phyloP scores from a whole-genome alignment of 2,797 vertebrate species.

The Silurus aristotelis region DNA sequence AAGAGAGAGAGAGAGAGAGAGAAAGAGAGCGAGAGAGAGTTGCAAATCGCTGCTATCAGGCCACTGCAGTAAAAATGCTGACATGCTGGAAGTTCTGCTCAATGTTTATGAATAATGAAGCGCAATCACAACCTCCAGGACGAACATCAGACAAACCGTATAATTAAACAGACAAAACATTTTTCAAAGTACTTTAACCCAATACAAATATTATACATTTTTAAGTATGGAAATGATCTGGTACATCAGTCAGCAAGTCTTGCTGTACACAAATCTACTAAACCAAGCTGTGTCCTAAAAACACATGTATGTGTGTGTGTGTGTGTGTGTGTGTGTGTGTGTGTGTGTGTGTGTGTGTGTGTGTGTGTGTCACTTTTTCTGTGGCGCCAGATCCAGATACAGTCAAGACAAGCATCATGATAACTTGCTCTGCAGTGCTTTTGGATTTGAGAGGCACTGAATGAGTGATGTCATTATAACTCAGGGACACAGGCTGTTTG shows the following conservation, averaged over 20 bases:
- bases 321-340: no score
- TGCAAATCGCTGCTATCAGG: background rate
- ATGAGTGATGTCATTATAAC: background rate
- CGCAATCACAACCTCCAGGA: background rate
- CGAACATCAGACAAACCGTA: background rate
- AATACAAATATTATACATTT: background rate
- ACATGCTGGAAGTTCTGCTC: background rate
- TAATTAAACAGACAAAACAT: background rate
- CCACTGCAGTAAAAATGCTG: background rate
- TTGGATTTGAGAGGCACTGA: background rate
- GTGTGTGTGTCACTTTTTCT: background rate
- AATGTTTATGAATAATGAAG: background rate
- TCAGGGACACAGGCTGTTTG: background rate
- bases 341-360: no score
- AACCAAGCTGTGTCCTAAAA: no score
- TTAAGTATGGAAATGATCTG: background rate
- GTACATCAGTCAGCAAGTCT: no score
- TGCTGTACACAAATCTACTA: no score
- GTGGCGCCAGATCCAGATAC: background rate
- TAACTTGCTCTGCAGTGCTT: background rate
- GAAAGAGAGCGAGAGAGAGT: no score
- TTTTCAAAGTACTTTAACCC: background rate
- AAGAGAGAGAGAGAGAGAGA: background rate
- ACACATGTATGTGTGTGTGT: no score
- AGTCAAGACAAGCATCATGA: background rate